Evolutionary conservation across 2,888 invertebrate species (phyloP), one percentile per base, ranked within the genome.

Genomic region (Pterobdella sp.): DNA sequence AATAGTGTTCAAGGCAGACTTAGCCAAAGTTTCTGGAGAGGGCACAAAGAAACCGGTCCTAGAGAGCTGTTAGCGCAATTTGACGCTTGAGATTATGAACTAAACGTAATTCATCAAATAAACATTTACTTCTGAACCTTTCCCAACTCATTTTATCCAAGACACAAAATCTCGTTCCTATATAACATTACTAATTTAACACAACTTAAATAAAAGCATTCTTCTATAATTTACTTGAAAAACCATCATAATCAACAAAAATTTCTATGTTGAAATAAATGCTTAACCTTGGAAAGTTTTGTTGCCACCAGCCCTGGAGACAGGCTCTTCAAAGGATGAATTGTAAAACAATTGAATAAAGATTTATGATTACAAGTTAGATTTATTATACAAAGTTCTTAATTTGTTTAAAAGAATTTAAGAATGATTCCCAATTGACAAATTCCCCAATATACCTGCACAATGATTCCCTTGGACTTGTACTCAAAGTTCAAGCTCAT

Each of bases 301-400:
- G 94, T 93, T 32, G 92, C 91, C 0, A 95, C 94, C 78, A 90
- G 92, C 0, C 92, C 93, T 0, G 94, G 94, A 74, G 90, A 85
- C 0, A 94, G 86, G 80, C 90, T 89, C 85, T 94, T 14, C 32
- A 18, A 14, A 63, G 32, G 1, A 1, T 0, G 52, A 31, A 63
- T 60, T 1, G 26, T 14, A 3, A 14, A n/a, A n/a, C n/a, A n/a
- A n/a, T n/a, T n/a, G n/a, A 56, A 37, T 22, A 0, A 56, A 42
- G 32, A 26, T 26, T 37, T 29, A 52, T 34, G 10, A 67, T 10
- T 67, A 10, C 22, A 7, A 31, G 31, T 31, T 26, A 32, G 32
- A 67, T 31, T 10, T 67, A 29, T 31, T 22, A 34, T 35, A 37
- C 2, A 34, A 37, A 42, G 29, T 29, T 18, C n/a, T 49, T 18